A percentile compares a stretch with the other conserved stretches of the same genome.
Evolutionary conservation across 64 coral and sea anemone genomes (phyloP).

Genomic region (Montipora capricornis): DNA sequence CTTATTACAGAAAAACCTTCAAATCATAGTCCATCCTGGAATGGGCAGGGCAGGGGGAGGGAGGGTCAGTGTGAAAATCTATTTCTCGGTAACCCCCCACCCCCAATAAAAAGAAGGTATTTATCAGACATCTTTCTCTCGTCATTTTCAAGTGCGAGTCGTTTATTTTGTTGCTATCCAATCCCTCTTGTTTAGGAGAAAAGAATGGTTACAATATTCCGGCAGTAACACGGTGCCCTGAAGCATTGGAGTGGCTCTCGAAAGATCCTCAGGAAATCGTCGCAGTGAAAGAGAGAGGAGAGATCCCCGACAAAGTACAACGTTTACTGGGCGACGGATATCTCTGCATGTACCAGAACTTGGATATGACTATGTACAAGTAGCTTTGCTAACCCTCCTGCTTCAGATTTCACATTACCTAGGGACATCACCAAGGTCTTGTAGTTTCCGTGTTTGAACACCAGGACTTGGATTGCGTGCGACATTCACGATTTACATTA

Average conservation of each 20-base stretch:
- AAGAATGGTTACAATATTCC: constrained; percentile 98
- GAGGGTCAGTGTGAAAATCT: no score
- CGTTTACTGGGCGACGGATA: constrained; percentile 93
- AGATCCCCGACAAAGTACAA: constrained; percentile 83
- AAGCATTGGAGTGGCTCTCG: constrained; percentile 90
- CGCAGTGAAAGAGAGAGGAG: constrained; percentile 69
- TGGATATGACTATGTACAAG: constrained; percentile 98
- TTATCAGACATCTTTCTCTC: no score
- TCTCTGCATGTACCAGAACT: constrained; percentile 96
- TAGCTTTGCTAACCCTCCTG: neutral
- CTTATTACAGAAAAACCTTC: no score
- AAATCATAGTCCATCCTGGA: no score
- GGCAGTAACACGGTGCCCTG: constrained; percentile 79
- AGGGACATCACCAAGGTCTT: neutral
- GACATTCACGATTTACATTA: no score
- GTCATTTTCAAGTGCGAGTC: no score
- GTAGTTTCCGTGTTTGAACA: neutral
- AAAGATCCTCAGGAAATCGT: constrained; percentile 59
- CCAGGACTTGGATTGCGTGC: no score
- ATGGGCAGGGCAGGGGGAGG: no score
- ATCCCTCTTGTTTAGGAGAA: constrained; percentile 61
- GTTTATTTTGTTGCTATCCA: no score
- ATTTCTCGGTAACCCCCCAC: no score
- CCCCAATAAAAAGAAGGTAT: no score
- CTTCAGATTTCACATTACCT: neutral